These are phyloP conservation scores for Adelosebastes latens DNA, from an alignment of 2,797 vertebrate species.

Conservation along the genomic window DNA sequence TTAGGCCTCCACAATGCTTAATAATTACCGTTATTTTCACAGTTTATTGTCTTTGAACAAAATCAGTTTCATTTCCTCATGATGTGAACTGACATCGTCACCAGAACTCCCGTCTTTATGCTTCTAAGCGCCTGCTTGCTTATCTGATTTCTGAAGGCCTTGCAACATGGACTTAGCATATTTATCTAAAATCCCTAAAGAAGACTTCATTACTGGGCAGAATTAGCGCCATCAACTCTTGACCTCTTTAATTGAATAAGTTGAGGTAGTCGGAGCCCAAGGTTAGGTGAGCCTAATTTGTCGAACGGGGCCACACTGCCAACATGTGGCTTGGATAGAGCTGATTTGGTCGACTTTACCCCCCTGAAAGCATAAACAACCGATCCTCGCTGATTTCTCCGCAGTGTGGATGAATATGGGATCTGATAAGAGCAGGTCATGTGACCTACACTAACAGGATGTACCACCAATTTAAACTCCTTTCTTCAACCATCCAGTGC, in stretches of 20 bases:
- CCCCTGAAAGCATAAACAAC: slow-evolving; percentile 46
- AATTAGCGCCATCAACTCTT: slow-evolving; percentile 68
- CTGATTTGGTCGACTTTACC: slow-evolving; percentile 23
- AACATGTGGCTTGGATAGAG: slow-evolving; percentile 62
- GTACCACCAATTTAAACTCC: slow-evolving; percentile 12
- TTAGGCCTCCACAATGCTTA: accelerated
- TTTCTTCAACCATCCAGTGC: neutral
- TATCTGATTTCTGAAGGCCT: slow-evolving; percentile 67
- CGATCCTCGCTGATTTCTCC: slow-evolving; percentile 13
- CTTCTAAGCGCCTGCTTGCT: slow-evolving; percentile 8
- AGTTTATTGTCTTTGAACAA: neutral
- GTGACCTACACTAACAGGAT: slow-evolving; percentile 21
- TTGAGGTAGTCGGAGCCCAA: slow-evolving; percentile 50
- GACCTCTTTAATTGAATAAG: slow-evolving; percentile 70
- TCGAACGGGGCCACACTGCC: slow-evolving; percentile 30
- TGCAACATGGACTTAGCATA: slow-evolving; percentile 41
- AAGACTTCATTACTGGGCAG: slow-evolving; percentile 53
- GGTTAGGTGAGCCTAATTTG: slow-evolving; percentile 54
- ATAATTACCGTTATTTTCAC: neutral
- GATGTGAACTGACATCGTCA: neutral
- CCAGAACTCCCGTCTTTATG: slow-evolving; percentile 4
- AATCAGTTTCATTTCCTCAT: neutral
- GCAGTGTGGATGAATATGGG: slow-evolving; percentile 3
- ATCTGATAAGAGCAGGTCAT: slow-evolving; percentile 22
- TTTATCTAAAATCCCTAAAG: slow-evolving; percentile 58